These are phyloP conservation scores for Phaetusa simplex DNA, from an alignment of 2,113 vertebrate genomes.

Conservation along the genomic window DNA sequence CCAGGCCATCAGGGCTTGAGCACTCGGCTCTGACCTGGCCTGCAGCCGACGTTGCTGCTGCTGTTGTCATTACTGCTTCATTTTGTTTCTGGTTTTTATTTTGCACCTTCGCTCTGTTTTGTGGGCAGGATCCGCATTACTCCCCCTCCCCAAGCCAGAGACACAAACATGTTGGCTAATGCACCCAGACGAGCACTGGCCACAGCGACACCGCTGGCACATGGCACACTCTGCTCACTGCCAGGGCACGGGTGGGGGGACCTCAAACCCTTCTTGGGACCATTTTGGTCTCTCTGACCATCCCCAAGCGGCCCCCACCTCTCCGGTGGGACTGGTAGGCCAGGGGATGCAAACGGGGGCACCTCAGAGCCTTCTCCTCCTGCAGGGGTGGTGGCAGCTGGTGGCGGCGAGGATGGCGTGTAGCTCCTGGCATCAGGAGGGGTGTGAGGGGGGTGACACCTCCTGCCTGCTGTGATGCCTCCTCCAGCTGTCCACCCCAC, in stretches of 20 bases:
- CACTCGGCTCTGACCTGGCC: fast-evolving
- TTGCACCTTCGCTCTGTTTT: fast-evolving
- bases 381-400: not conserved
- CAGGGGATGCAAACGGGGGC: not conserved
- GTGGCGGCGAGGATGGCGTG: not conserved
- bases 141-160: not conserved
- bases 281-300: fast-evolving
- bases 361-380: not conserved
- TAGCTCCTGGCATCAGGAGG: not conserved
- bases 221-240: fast-evolving
- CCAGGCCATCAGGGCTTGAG: not conserved
- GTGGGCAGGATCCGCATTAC: not conserved
- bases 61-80: not conserved
- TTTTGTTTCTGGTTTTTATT: not conserved
- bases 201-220: fast-evolving
- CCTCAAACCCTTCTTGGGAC: not conserved
- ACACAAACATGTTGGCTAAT: fast-evolving
- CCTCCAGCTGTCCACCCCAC: not conserved
- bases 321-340: not conserved
- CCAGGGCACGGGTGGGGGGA: not conserved
- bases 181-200: not conserved
- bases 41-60: not conserved
- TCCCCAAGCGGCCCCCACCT: not conserved
- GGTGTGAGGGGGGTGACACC: not conserved
- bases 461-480: not conserved